A percentile compares a stretch with the other conserved stretches of the same genome.
Evolutionary conservation across 1,140 invertebrate genomes (phyloP).

Genomic region (Caenorhabditis briggsae): DNA sequence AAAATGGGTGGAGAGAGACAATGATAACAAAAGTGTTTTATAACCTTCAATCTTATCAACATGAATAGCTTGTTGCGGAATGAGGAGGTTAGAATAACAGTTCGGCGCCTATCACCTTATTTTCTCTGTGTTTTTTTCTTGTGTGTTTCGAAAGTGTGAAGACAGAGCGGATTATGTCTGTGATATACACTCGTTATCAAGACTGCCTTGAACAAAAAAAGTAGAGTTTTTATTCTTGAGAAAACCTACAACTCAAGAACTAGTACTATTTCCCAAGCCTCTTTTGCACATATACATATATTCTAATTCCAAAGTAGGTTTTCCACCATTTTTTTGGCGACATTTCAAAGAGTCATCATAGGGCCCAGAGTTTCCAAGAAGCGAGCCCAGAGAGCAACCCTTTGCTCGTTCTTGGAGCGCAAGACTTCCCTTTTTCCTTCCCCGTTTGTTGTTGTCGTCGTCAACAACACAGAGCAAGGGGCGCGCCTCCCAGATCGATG

Average conservation of each 20-base stretch:
- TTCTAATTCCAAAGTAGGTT: no score
- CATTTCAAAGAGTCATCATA: conserved; percentile 47
- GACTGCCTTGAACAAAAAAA: no score
- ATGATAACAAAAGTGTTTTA: conserved; percentile 20
- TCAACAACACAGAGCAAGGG: conserved; percentile 27
- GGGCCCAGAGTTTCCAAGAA: conserved; percentile 22
- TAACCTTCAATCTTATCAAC: not conserved
- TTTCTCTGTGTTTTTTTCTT: conserved; percentile 13
- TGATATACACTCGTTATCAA: not conserved
- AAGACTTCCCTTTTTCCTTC: not conserved
- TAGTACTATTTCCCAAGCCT: not conserved
- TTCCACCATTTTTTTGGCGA: conserved; percentile 7
- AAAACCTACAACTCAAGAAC: not conserved
- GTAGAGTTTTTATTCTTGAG: not conserved
- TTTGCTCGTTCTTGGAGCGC: conserved; percentile 7
- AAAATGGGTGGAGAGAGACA: conserved; percentile 5
- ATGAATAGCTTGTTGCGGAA: conserved; percentile 8
- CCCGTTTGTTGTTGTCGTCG: conserved; percentile 35
- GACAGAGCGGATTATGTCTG: conserved; percentile 42
- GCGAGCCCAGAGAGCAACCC: not conserved
- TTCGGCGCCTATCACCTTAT: not conserved
- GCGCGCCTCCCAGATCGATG: conserved; percentile 44
- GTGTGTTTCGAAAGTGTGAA: conserved; percentile 18
- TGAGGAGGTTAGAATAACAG: conserved; percentile 36
- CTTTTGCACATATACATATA: no score